Percentiles rank a stretch among this genome's conserved stretches.
Conservation (phyloP, 2,888 invertebrate species). For the Thysanoteuthis rhombus region DNA sequence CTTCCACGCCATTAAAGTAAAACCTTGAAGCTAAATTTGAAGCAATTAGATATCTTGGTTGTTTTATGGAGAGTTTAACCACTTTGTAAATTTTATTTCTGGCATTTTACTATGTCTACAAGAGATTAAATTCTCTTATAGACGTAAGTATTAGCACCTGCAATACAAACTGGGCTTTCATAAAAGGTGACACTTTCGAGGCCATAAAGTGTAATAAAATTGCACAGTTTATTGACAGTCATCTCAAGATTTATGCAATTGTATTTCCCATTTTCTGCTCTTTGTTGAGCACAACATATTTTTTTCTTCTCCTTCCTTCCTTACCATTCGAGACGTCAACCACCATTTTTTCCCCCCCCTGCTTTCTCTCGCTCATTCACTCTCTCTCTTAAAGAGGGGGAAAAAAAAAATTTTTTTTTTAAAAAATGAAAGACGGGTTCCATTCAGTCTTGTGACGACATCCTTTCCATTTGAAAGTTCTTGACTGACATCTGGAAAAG, state of each 20-base stretch:
- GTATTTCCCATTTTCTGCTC: not conserved
- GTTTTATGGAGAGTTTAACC: not conserved
- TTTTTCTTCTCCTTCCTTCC: not conserved
- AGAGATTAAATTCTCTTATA: not conserved
- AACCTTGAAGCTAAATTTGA: not conserved
- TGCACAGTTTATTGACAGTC: not conserved
- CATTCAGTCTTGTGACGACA: not conserved
- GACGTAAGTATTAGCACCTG: not conserved
- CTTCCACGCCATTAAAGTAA: not conserved
- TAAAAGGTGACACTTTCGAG: not conserved
- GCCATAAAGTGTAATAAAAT: not conserved
- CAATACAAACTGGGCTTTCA: not conserved
- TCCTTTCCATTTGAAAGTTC: not conserved
- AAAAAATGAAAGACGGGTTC: not conserved
- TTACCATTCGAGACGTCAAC: not conserved
- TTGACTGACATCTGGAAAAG: not conserved
- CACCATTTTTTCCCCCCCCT: not conserved
- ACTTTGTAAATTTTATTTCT: not conserved
- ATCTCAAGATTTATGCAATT: not conserved
- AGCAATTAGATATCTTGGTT: not conserved
- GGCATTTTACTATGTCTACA: not conserved
- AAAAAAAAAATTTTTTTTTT: too few relatives aligned
- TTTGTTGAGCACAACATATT: not conserved
- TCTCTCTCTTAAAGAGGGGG: not conserved
- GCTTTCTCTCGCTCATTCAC: not conserved